These are phyloP conservation scores for Matsumyia berberina DNA, from an alignment of 2,888 invertebrate genomes.

Conservation along the genomic window DNA sequence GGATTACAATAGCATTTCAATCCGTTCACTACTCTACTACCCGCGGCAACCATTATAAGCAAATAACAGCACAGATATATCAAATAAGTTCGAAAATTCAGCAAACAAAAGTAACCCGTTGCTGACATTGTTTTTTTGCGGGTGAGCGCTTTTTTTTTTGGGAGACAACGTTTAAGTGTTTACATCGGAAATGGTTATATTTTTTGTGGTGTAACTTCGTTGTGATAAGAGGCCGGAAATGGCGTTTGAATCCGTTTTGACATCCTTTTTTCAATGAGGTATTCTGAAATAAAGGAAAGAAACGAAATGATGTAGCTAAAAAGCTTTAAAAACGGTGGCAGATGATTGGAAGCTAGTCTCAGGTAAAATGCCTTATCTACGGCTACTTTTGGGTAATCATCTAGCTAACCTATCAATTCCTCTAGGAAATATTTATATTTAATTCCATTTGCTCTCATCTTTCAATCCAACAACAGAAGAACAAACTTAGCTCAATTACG, in stretches of 20 bases:
- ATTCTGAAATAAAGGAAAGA: conserved; percentile 12
- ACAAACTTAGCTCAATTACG: too few relatives aligned
- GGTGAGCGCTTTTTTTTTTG: conserved; percentile 35
- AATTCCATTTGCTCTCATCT: too few relatives aligned
- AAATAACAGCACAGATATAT: conserved; percentile 87
- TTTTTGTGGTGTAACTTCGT: conserved; percentile 5
- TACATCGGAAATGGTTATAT: conserved; percentile 24
- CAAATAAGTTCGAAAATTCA: conserved; percentile 83
- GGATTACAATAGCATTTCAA: conserved; percentile 94
- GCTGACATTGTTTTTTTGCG: conserved; percentile 78
- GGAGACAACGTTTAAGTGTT: conserved; percentile 54
- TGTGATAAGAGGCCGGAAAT: background rate
- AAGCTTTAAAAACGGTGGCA: too few relatives aligned
- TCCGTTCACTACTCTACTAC: conserved; percentile 86
- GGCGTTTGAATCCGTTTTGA: background rate
- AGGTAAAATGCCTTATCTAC: too few relatives aligned
- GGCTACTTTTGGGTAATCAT: too few relatives aligned
- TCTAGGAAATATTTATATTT: too few relatives aligned
- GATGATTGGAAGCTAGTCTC: too few relatives aligned
- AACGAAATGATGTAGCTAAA: background rate
- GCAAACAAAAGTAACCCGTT: conserved; percentile 76
- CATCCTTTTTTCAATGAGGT: conserved; percentile 14
- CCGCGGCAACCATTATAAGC: conserved; percentile 86
- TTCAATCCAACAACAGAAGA: too few relatives aligned
- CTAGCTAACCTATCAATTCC: too few relatives aligned